phyloP scores from a whole-genome alignment of 2,113 vertebrate species.

The rat (Rattus norvegicus) region DNA sequence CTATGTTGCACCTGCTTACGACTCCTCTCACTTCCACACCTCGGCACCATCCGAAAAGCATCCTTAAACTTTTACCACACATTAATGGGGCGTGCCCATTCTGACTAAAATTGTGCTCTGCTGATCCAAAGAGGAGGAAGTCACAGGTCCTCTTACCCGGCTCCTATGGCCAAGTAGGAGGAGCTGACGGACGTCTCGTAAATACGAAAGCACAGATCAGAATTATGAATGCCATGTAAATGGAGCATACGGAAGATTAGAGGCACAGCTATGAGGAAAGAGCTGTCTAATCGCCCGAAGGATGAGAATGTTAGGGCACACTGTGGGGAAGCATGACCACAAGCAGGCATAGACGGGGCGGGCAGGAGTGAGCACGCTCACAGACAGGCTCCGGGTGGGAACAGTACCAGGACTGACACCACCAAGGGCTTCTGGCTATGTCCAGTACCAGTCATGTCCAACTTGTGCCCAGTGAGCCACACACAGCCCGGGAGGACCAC shows the following conservation, averaged over 20 bases:
- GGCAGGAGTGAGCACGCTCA: background rate
- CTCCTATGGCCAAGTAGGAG: background rate
- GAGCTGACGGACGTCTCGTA: background rate
- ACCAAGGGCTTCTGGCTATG: background rate
- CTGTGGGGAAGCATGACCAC: background rate
- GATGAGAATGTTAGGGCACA: background rate
- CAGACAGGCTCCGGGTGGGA: background rate
- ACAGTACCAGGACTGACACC: background rate
- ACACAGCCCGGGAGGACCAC: background rate
- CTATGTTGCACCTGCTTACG: background rate
- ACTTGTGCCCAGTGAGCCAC: background rate
- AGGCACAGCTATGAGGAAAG: background rate
- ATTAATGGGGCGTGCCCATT: background rate
- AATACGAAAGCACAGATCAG: background rate
- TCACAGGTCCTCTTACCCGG: background rate
- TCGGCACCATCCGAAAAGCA: background rate
- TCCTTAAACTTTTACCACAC: conserved; percentile 20
- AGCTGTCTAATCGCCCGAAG: background rate
- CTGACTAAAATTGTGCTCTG: conserved; percentile 25
- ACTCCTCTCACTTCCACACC: background rate
- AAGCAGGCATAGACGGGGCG: background rate
- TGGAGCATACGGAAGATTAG: background rate
- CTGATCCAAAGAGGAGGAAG: background rate
- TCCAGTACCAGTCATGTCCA: background rate
- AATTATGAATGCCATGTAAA: conserved; percentile 20